Conservation (phyloP, 2,797 vertebrate species). For the Propithecus deckenii region DNA sequence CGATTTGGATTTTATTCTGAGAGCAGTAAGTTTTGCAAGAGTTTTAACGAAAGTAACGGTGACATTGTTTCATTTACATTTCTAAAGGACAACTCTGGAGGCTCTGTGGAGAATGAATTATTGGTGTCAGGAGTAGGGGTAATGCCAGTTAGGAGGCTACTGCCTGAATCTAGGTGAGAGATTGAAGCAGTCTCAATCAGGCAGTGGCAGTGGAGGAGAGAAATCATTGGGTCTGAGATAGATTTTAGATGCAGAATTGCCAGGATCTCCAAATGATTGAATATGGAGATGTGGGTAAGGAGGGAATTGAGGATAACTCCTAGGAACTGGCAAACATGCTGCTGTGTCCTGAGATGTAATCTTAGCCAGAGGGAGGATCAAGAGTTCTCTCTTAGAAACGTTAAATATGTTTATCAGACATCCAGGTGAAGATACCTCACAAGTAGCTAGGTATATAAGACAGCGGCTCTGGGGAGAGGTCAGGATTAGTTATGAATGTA, state of each 20-base stretch:
- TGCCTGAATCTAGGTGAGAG: background rate
- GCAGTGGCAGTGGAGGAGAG: too few relatives aligned
- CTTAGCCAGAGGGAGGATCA: background rate
- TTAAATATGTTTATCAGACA: background rate
- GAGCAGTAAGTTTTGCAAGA: background rate
- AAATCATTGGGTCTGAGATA: background rate
- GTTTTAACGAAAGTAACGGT: background rate
- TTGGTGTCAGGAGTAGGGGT: background rate
- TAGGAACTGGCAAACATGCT: background rate
- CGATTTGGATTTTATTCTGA: background rate
- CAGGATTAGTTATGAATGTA: background rate
- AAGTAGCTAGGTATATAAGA: background rate
- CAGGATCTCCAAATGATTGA: background rate
- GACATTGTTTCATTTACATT: background rate
- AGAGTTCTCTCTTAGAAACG: background rate
- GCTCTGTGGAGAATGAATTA: background rate
- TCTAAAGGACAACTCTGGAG: background rate
- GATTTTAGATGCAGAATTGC: background rate
- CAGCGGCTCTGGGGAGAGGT: background rate
- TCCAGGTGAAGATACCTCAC: background rate
- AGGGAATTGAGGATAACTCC: background rate
- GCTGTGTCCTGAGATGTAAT: background rate
- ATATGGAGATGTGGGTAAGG: background rate
- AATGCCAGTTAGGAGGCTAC: background rate
- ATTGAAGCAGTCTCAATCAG: background rate